Evolutionary conservation across 2,888 invertebrate genomes (phyloP).

Genomic region (Netelia inedita): DNA sequence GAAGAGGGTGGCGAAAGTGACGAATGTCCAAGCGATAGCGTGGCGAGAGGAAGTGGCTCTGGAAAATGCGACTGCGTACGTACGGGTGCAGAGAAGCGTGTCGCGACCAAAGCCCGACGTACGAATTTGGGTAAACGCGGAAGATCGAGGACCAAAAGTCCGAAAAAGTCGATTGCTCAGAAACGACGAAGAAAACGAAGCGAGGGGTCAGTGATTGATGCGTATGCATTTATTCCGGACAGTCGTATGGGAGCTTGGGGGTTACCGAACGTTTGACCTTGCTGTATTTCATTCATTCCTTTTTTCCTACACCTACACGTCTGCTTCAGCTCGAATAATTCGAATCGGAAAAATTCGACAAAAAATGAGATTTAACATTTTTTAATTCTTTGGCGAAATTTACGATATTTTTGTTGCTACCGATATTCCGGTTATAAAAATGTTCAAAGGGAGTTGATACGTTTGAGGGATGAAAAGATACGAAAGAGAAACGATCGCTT

Average conservation of each 20-base stretch:
- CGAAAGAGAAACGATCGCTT: too few species aligned
- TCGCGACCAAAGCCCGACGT: conserved; percentile 28
- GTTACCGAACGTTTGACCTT: too few species aligned
- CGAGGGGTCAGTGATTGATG: conserved; percentile 30
- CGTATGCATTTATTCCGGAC: neutral
- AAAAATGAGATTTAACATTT: too few species aligned
- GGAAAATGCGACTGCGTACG: conserved; percentile 10
- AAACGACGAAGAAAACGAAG: conserved; percentile 58
- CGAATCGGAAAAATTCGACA: too few species aligned
- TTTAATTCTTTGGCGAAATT: neutral
- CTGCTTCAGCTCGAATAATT: too few species aligned
- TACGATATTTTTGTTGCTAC: neutral
- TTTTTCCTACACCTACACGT: too few species aligned
- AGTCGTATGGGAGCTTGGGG: neutral
- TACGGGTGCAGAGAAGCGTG: conserved; percentile 30
- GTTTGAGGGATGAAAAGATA: too few species aligned
- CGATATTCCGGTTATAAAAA: too few species aligned
- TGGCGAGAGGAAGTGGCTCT: conserved; percentile 19
- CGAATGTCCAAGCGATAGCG: conserved; percentile 15
- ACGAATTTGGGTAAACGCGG: conserved; percentile 51
- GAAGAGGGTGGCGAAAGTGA: conserved; percentile 51
- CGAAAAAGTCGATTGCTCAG: conserved; percentile 27
- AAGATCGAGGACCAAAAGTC: conserved; percentile 61
- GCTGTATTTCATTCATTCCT: too few species aligned
- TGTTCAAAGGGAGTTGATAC: too few species aligned